These are phyloP conservation scores for Mirza zaza DNA, from an alignment of 2,113 vertebrate genomes.

Conservation along the genomic window DNA sequence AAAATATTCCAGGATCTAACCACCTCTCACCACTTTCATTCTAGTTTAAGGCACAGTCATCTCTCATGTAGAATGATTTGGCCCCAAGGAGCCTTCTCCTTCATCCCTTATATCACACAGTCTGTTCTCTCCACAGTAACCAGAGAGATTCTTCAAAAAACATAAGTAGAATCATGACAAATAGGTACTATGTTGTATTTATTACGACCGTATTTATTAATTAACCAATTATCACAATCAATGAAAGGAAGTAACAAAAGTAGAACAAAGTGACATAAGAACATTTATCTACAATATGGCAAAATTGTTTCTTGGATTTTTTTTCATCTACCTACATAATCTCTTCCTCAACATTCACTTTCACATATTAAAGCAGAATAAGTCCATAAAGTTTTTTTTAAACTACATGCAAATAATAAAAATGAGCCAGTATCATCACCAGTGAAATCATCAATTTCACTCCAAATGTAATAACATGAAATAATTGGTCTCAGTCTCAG, in stretches of 20 bases:
- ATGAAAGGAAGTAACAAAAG: neutral
- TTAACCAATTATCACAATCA: neutral
- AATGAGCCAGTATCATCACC: neutral
- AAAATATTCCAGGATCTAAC: neutral
- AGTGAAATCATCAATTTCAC: neutral
- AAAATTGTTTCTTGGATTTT: constrained; percentile 12
- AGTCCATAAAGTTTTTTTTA: constrained; percentile 5
- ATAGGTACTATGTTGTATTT: neutral
- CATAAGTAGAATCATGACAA: too few relatives aligned
- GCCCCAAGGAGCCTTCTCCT: neutral
- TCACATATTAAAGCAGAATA: neutral
- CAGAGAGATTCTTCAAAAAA: neutral
- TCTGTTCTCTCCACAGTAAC: neutral
- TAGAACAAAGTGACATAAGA: neutral
- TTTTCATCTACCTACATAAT: constrained; percentile 19
- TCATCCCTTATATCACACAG: neutral
- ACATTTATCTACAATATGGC: neutral
- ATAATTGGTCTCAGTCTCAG: neutral
- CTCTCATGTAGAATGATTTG: neutral
- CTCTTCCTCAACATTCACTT: neutral
- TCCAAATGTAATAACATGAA: constrained; percentile 44
- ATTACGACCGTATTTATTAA: neutral
- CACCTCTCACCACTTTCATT: neutral
- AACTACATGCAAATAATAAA: constrained; percentile 37
- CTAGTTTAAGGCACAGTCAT: neutral